These are phyloP conservation scores for Habroteleia sp. DNA, from an alignment of 2,888 invertebrate species.

Conservation along the genomic window DNA sequence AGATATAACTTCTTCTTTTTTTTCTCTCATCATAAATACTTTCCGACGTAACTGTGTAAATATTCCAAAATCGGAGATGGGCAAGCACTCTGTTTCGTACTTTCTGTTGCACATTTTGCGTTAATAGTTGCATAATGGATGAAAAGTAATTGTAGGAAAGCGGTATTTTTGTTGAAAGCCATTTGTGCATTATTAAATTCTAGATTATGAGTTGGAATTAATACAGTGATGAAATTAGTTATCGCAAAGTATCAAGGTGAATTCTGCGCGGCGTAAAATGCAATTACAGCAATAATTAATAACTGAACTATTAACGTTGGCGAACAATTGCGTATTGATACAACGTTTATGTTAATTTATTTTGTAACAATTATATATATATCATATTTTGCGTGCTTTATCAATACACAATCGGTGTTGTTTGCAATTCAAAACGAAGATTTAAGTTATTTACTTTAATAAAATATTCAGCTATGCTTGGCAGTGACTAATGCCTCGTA, in stretches of 20 bases:
- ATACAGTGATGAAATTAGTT: conserved; percentile 29
- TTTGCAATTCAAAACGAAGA: too few relatives aligned
- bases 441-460: too few relatives aligned
- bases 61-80: conserved; percentile 48
- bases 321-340: conserved; percentile 34
- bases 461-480: too few relatives aligned
- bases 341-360: conserved; percentile 26
- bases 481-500: too few relatives aligned
- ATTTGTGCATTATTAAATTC: conserved; percentile 24
- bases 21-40: conserved; percentile 49
- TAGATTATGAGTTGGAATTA: conserved; percentile 23
- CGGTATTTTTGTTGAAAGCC: conserved; percentile 14
- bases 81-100: too few relatives aligned
- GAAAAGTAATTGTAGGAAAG: conserved; percentile 8
- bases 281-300: conserved; percentile 44
- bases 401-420: conserved; percentile 26
- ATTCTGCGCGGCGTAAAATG: conserved; percentile 15
- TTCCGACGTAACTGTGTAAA: conserved; percentile 48
- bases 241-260: conserved; percentile 10
- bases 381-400: conserved; percentile 5
- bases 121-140: conserved; percentile 29
- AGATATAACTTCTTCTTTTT: conserved; percentile 45
- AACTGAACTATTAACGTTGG: conserved; percentile 31
- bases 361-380: conserved; percentile 42
- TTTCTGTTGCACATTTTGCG: not conserved